Evolutionary conservation across 2,797 vertebrate genomes (phyloP), one percentile per base, ranked within the genome.

Genomic region (Sandelia bainsii): DNA sequence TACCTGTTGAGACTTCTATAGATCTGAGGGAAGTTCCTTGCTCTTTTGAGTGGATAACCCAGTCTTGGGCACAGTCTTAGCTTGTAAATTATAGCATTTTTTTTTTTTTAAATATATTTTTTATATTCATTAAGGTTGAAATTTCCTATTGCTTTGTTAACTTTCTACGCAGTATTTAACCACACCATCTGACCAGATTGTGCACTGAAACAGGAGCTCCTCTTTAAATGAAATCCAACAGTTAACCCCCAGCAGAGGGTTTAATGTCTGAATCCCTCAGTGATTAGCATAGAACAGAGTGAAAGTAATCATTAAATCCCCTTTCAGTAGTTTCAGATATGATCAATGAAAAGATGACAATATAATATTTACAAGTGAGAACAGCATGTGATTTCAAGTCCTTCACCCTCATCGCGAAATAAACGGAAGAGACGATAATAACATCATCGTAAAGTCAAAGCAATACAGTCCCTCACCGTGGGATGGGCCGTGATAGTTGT

Each of bases 281-380:
- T 0, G 7, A 16, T 59, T 40, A 48, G 12, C 14, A 37, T 4
- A 46, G 23, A 37, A 13, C 17, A 54, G 34, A 3, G 23, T 50
- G 20, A 16, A 56, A 52, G 20, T 58, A 42, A 56, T 66, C 29
- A 40, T 10, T 45, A 27, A 14, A 22, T 9, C 5, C 2, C 23
- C 32, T 8, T 46, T 1, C 39, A 14, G 32, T 9, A 17, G 16
- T 53, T 13, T 20, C 29, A 25, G 19, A 22, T 58, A 22, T 0
- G 13, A 60, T 59, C 53, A 50, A n/a, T 20, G 25, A 19, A 37
- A 9, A 42, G 23, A 68, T 64, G 59, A 69, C 14, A 42, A 48
- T 6, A 45, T 49, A 8, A 23, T 29, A 29, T 8, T 20, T 22
- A 34, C 16, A n/a, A 27, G 17, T 6, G 42, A 65, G 0, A 50